Evolutionary conservation across 2,797 vertebrate species (phyloP).

Genomic region (Anguilla pacifica): DNA sequence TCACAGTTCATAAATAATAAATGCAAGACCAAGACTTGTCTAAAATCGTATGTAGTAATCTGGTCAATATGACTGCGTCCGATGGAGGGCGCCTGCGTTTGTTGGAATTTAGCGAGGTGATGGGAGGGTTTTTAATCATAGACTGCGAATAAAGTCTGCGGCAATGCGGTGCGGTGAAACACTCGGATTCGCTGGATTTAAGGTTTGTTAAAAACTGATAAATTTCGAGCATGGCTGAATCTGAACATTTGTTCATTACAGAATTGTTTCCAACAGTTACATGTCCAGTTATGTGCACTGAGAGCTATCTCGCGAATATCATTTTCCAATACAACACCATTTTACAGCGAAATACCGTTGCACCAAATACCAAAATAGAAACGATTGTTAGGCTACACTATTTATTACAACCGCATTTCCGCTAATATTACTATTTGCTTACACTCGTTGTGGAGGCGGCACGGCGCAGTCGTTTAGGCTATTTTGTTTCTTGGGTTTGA

Average conservation of each 20-base stretch:
- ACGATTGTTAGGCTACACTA: neutral
- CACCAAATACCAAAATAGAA: too few species aligned
- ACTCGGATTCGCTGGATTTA: neutral
- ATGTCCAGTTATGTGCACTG: neutral
- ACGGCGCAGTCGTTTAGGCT: neutral
- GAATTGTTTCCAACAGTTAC: neutral
- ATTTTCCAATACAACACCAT: neutral
- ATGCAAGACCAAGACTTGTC: neutral
- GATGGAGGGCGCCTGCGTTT: constrained; percentile 1
- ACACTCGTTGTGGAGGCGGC: neutral
- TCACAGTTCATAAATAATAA: too few species aligned
- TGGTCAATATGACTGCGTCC: neutral
- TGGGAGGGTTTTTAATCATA: neutral
- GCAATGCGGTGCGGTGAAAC: neutral
- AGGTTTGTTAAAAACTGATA: neutral
- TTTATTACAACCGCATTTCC: neutral
- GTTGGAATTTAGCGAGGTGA: neutral
- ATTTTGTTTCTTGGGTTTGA: neutral
- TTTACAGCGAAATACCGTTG: neutral
- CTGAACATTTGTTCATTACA: neutral
- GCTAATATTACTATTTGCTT: too few species aligned
- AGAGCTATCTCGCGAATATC: neutral
- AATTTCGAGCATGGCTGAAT: neutral
- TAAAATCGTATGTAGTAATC: neutral
- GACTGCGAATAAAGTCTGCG: neutral